These are phyloP conservation scores for Premnoplex brunnescens DNA, from an alignment of 2,797 vertebrate species.

Conservation along the genomic window DNA sequence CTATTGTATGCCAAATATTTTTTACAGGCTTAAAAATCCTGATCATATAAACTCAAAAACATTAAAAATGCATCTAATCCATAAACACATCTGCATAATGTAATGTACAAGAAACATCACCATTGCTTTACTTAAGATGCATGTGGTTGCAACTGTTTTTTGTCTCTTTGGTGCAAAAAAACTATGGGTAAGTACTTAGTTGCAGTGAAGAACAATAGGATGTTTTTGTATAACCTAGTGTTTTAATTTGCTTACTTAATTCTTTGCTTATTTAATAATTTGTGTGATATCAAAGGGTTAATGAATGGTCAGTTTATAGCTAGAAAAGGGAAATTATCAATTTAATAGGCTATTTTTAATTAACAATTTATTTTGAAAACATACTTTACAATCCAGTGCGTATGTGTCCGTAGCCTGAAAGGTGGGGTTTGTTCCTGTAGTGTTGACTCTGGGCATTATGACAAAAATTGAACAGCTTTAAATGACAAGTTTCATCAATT, in stretches of 20 bases:
- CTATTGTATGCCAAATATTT: background rate
- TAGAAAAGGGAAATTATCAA: background rate
- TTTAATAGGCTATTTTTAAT: background rate
- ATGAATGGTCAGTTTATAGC: background rate
- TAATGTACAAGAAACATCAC: background rate
- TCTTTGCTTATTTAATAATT: background rate
- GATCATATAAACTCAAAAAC: background rate
- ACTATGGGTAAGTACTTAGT: fast-evolving
- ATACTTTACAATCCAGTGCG: background rate
- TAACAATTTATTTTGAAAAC: background rate
- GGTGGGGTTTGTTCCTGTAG: fast-evolving
- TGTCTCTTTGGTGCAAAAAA: background rate
- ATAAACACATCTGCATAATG: background rate
- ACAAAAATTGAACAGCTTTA: background rate
- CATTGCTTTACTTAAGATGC: background rate
- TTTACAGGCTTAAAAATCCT: background rate
- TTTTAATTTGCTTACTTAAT: background rate
- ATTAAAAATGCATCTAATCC: background rate
- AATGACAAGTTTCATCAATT: background rate
- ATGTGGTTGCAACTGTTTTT: background rate
- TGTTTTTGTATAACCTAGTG: background rate
- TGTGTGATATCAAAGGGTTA: background rate
- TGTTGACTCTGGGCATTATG: background rate
- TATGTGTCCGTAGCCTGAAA: background rate
- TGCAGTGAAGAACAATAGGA: background rate